Base-by-base conservation (phyloP, 2,888 invertebrate genomes). In the Oxyscelio sp. region DNA sequence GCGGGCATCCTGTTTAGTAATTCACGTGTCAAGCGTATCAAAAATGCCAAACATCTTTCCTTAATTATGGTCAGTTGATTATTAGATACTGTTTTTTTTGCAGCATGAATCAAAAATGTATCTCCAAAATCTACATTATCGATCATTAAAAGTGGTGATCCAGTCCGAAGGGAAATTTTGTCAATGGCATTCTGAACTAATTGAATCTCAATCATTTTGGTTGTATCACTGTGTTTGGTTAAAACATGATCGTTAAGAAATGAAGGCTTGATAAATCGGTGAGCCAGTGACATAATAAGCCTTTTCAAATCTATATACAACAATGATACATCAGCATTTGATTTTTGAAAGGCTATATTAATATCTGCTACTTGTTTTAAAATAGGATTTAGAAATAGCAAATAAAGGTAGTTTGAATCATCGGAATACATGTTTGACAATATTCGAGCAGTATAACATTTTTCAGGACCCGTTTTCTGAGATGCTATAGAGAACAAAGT, bases 321-420 rank as follows among this genome's bases (percentile, higher is more conserved):
- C 54, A 84, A 68, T 34, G 66, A 71, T 19, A 85, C 65, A 74
- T 88, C 83, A 8, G 83, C 79, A 65, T 79, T 75, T n/a, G 56
- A 54, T 31, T 77, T 75, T 78, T 88, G 84, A 61, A 89, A 89
- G 24, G 71, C 15, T 15, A 87, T 1, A 70, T 88, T 89, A 0
- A 85, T 54, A 45, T 66, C 48, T 54, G 54, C 38, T n/a, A 89
- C 31, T 73, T 86, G 82, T 40, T 80, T 78, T n/a, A 87, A 43
- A 45, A 87, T 63, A 22, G 86, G 78, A 43, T 88, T 84, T 27
- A 88, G 50, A 87, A 88, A 88, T n/a, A 87, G n/a, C 31, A 88
- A 77, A 40, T 86, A 89, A 8, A 88, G 38, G 27, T 73, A 70
- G 52, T 87, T 86, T 0, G 61, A 45, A 21, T 88, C 68, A 19